Base-by-base conservation (phyloP, 2,888 invertebrate genomes). In the Nemoura dubitans region DNA sequence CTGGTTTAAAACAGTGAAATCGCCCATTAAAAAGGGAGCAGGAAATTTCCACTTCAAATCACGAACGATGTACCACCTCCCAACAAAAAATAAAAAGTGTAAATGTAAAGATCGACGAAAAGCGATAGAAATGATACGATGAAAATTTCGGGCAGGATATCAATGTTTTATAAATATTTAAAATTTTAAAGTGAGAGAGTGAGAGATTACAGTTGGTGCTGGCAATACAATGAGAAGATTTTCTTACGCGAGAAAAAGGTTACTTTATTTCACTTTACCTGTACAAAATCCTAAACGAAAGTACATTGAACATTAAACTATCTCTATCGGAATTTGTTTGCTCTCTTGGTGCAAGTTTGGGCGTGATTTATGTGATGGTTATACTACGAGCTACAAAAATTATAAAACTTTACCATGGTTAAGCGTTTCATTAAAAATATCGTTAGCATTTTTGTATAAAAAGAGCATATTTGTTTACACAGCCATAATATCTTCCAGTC, bases 21-120 rank as follows among this genome's bases (percentile, higher is more conserved):
- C 85, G 81, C 83, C 87, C 85, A 59, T 87, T 36, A 76, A 85
- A 59, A 76, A 85, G 82, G 42, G 76, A 59, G 27, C 43, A 16
- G 43, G n/a, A 85, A 85, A 87, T 87, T 87, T 87, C 77, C 59
- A 83, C 77, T 82, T 76, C 87, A 82, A 85, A 85, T 87, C 87
- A 87, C 87, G 87, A 82, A 30, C 85, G 81, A 29, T 25, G 81
- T 81, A 27, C 81, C 27, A 27, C 81, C 27, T 10, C 59, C 21
- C 16, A 14, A 21, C 21, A 21, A 7, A 81, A 80, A 81, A 81
- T 29, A 81, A 80, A 80, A 27, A 26, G 21, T 21, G 16, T 21
- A 21, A 14, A 7, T 16, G 6, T 29, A 81, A 30, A 80, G 26
- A 81, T 30, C 30, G 85, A 77, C 76, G 85, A 78, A 87, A 85